These are phyloP conservation scores for Oxytorus armatus DNA, from an alignment of 2,888 invertebrate species.

Conservation along the genomic window DNA sequence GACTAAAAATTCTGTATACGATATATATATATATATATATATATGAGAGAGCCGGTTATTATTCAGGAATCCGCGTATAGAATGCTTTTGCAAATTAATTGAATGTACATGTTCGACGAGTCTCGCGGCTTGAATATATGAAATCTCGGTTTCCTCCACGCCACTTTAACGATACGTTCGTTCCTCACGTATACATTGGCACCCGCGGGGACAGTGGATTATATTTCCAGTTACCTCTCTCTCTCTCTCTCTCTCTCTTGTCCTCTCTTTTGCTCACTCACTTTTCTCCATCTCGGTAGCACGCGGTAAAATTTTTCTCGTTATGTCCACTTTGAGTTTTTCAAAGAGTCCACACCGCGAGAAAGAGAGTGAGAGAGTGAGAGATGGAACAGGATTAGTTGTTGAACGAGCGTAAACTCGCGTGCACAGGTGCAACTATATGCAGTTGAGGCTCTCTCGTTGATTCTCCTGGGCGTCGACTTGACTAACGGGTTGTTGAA, in stretches of 20 bases:
- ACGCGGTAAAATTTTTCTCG: conserved; percentile 35
- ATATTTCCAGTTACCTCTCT: conserved; percentile 43
- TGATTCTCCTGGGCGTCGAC: conserved; percentile 47
- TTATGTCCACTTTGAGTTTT: conserved; percentile 37
- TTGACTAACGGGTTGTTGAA: conserved; percentile 66
- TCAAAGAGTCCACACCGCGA: neutral
- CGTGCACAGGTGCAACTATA: conserved; percentile 60
- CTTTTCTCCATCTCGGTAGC: conserved; percentile 33
- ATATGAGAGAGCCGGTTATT: conserved; percentile 11
- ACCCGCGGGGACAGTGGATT: conserved; percentile 18
- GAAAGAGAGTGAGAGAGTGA: conserved; percentile 1
- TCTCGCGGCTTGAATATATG: conserved; percentile 14
- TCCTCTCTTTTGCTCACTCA: conserved; percentile 27
- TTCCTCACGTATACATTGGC: conserved; percentile 11
- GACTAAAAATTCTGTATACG: conserved; percentile 12
- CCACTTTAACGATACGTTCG: conserved; percentile 11
- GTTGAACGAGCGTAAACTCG: conserved; percentile 33
- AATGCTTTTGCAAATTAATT: conserved; percentile 51
- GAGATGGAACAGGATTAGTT: conserved; percentile 41
- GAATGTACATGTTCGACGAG: conserved; percentile 42
- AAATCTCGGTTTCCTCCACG: conserved; percentile 28
- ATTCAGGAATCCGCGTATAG: conserved; percentile 26
- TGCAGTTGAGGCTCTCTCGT: conserved; percentile 41
- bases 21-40: no score
- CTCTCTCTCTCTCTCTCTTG: conserved; percentile 13